phyloP scores from a whole-genome alignment of 2,888 invertebrate species.

The Agrochola lota region DNA sequence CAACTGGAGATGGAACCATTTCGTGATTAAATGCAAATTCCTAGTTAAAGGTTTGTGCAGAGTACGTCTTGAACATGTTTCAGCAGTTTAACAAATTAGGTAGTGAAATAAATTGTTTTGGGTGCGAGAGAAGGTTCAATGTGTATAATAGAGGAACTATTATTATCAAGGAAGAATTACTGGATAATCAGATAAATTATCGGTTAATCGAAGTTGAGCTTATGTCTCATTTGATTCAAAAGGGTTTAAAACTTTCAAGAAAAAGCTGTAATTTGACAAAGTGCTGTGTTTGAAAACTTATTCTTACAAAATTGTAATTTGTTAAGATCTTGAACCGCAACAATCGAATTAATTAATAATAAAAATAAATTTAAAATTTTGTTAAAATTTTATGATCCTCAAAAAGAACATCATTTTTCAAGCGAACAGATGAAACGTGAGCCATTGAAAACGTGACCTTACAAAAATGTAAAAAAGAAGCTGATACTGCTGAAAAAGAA shows the following conservation, averaged over 20 bases:
- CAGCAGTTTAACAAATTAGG: slow-evolving; percentile 59
- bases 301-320: not conserved
- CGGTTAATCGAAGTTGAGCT: not conserved
- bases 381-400: not conserved
- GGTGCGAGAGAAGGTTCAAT: not conserved
- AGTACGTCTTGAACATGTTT: slow-evolving; percentile 54
- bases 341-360: not conserved
- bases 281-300: too few species aligned
- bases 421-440: not conserved
- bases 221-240: not conserved
- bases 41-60: slow-evolving; percentile 52
- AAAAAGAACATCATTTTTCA: slow-evolving; percentile 1
- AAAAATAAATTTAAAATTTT: not conserved
- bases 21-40: slow-evolving; percentile 68
- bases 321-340: not conserved
- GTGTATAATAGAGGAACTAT: not conserved
- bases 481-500: slow-evolving; percentile 41
- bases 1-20: slow-evolving; percentile 59
- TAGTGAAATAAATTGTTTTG: slow-evolving; percentile 35
- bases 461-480: slow-evolving; percentile 36
- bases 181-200: not conserved
- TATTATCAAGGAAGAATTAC: not conserved
- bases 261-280: too few species aligned
- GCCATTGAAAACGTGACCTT: slow-evolving; percentile 45
- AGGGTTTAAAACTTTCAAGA: not conserved